Evolutionary conservation across 2,888 invertebrate species (phyloP).

Genomic region (Colletes collaris): DNA sequence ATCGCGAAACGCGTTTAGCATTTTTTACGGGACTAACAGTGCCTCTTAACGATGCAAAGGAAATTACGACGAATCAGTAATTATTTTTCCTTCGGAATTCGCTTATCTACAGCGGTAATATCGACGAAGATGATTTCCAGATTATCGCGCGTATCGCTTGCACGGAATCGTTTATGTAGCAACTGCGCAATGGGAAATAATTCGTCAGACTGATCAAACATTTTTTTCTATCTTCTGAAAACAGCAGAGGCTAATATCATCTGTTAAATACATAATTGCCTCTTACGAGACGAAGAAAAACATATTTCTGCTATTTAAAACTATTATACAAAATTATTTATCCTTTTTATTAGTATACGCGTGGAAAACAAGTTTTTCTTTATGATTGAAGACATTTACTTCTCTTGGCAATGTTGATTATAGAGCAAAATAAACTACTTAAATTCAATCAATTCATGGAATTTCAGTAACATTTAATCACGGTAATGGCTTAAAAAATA

Average conservation of each 20-base stretch:
- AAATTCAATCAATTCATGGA: too few species aligned
- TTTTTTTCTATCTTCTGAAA: background rate
- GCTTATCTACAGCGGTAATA: background rate
- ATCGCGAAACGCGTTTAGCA: background rate
- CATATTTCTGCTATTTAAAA: too few species aligned
- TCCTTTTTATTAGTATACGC: background rate
- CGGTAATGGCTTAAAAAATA: too few species aligned
- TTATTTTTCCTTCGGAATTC: conserved; percentile 18
- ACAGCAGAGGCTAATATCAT: background rate
- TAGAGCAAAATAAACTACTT: too few species aligned
- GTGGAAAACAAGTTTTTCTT: background rate
- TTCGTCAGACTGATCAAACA: conserved; percentile 14
- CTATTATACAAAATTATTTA: background rate
- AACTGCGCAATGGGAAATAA: conserved; percentile 20
- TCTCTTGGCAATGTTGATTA: background rate
- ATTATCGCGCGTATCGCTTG: conserved; percentile 5
- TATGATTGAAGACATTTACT: background rate
- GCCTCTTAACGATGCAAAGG: background rate
- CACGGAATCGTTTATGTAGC: background rate
- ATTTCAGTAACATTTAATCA: too few species aligned
- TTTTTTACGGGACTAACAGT: conserved; percentile 38
- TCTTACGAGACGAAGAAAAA: background rate
- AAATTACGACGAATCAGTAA: conserved; percentile 31
- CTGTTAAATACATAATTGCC: background rate
- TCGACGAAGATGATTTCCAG: conserved; percentile 14